Conservation (phyloP, 2,113 vertebrate species). For the Antechinus flavipes region DNA sequence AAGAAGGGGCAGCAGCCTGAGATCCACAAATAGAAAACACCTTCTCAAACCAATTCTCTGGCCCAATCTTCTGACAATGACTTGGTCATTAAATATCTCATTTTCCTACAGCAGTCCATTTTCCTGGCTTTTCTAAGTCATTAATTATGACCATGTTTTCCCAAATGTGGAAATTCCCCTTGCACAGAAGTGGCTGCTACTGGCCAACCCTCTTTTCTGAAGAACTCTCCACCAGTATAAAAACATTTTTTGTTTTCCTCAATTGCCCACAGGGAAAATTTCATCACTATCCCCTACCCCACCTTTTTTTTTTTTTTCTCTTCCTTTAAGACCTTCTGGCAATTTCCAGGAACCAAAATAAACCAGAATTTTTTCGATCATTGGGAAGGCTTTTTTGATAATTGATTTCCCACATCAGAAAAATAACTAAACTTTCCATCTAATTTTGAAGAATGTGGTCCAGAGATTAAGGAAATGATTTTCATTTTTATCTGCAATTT, state of each 20-base stretch:
- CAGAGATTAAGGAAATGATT: background rate
- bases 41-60: slow-evolving; percentile 66
- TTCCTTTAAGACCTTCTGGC: slow-evolving; percentile 73
- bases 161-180: slow-evolving; percentile 86
- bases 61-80: slow-evolving; percentile 67
- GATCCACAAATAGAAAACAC: slow-evolving; percentile 57
- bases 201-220: slow-evolving; percentile 76
- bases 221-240: slow-evolving; percentile 81
- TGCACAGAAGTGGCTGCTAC: slow-evolving; percentile 76
- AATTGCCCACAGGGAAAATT: slow-evolving; percentile 83
- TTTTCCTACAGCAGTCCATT: slow-evolving; percentile 75
- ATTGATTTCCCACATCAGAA: slow-evolving; percentile 52
- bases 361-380: slow-evolving; percentile 74
- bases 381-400: slow-evolving; percentile 52
- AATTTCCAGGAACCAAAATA: slow-evolving; percentile 79
- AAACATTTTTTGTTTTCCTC: slow-evolving; percentile 86
- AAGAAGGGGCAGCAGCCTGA: slow-evolving; percentile 43
- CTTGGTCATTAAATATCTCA: slow-evolving; percentile 63
- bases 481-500: background rate
- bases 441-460: slow-evolving; percentile 16
- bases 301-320: slow-evolving; percentile 44
- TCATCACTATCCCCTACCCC: slow-evolving; percentile 77
- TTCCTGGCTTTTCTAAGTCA: slow-evolving; percentile 73
- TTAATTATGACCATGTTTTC: slow-evolving; percentile 80
- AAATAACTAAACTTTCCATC: slow-evolving; percentile 62